Percentiles rank a stretch among this genome's conserved stretches.
Evolutionary conservation across 2,888 invertebrate species (phyloP).

Genomic region (Drosophila merina): DNA sequence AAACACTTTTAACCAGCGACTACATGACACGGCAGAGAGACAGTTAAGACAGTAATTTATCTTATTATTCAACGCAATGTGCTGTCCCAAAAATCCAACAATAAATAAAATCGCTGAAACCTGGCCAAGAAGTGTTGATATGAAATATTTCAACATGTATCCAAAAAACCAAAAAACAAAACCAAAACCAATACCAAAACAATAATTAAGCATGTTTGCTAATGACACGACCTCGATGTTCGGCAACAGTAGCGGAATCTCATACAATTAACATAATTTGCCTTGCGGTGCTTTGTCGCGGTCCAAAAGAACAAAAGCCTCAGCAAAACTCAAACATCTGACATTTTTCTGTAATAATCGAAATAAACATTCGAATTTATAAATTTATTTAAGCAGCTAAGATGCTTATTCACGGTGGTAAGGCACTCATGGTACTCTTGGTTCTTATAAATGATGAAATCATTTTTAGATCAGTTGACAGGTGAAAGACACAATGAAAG

Average conservation of each 20-base stretch:
- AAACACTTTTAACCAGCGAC: slow-evolving; percentile 26
- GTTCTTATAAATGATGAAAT: not conserved
- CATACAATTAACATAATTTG: slow-evolving; percentile 54
- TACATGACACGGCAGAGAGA: slow-evolving; percentile 14
- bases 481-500: no score
- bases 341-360: slow-evolving; percentile 1
- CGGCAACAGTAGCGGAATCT: slow-evolving; percentile 53
- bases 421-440: not conserved
- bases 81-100: slow-evolving; percentile 5
- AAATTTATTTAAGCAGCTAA: not conserved
- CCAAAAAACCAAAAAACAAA: slow-evolving; percentile 22
- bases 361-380: not conserved
- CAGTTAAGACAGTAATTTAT: slow-evolving; percentile 27
- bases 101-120: slow-evolving; percentile 9
- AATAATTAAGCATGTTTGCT: slow-evolving; percentile 52
- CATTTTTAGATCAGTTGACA: no score
- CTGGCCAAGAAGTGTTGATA: slow-evolving; percentile 45
- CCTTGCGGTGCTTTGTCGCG: slow-evolving; percentile 37
- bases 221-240: slow-evolving; percentile 39
- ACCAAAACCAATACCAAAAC: slow-evolving; percentile 32
- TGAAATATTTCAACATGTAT: slow-evolving; percentile 45
- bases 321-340: slow-evolving; percentile 9
- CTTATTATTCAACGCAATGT: slow-evolving; percentile 13
- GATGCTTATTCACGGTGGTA: not conserved
- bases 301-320: slow-evolving; percentile 10